These are phyloP conservation scores for Mormoops blainvillei DNA, from an alignment of 2,113 vertebrate genomes.

Conservation along the genomic window DNA sequence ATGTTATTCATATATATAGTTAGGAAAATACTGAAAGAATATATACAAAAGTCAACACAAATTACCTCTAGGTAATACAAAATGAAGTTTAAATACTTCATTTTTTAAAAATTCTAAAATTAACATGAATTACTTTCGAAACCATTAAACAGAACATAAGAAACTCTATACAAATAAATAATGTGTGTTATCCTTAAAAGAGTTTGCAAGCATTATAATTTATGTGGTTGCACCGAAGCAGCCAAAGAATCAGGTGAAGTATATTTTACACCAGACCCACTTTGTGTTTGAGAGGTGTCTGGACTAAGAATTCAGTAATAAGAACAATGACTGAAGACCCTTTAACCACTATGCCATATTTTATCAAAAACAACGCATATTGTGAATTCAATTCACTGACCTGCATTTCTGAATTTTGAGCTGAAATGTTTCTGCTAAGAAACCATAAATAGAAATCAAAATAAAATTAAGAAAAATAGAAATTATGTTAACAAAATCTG, in stretches of 20 bases:
- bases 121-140: not conserved
- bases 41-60: not conserved
- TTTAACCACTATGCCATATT: not conserved
- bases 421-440: not conserved
- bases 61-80: not conserved
- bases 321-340: not conserved
- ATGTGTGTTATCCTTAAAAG: not conserved
- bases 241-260: not conserved
- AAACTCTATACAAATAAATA: not conserved
- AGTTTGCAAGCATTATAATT: not conserved
- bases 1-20: not conserved
- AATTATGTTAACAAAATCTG: not conserved
- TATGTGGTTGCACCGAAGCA: not conserved
- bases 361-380: not conserved
- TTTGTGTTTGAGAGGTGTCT: not conserved
- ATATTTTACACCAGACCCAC: not conserved
- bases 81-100: not conserved
- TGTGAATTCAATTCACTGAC: not conserved
- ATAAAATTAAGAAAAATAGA: not conserved
- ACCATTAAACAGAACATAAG: not conserved
- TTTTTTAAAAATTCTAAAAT: not conserved
- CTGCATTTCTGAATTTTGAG: not conserved
- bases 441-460: not conserved
- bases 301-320: not conserved
- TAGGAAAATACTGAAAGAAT: not conserved